Base-by-base conservation (phyloP, 2,797 vertebrate species). In the Eidolon dupreanum region DNA sequence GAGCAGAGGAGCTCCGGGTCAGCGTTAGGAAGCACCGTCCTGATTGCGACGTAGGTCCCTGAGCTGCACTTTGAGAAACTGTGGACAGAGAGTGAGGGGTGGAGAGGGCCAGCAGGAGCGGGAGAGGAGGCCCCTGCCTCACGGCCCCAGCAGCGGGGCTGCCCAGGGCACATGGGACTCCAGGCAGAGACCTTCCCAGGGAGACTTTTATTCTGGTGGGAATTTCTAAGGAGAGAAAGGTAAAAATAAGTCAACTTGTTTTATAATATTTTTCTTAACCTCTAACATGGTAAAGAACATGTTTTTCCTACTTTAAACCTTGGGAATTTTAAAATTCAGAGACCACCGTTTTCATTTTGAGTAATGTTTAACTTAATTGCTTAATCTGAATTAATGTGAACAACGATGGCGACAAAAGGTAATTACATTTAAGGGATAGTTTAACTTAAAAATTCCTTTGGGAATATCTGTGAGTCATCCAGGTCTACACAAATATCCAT, bases 401-500 rank as follows among this genome's bases (percentile, higher is more conserved):
- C 41, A 26, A 41, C 24, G 33, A 38, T 8, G 78, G 53, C n/a
- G 78, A 87, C 83, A 41, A 46, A 73, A 41, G 79, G 51, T 53
- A 33, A 77, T 77, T 57, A 38, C 31, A 93, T 43, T 53, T 41
- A 88, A 95, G 79, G 65, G 78, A 61, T 24, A 61, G 66, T 95
- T 28, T 82, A 57, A 57, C 59, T 68, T 71, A 46, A 87, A 88
- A 91, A 84, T 91, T 82, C 89, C 51, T 94, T 73, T 63, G 28
- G 70, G 78, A 93, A 16, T 66, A 65, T 36, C 83, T 57, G 65
- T 55, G 63, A 94, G 85, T 92, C 88, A 86, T 15, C 24, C 26
- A 46, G 90, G 59, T 93, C 82, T 71, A 75, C 2, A 9, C 78
- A 84, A 88, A 93, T 70, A 94, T 75, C 89, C 70, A 75, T 79